Conservation (phyloP, 1,140 invertebrate species). For the Scaptomyza pallida region DNA sequence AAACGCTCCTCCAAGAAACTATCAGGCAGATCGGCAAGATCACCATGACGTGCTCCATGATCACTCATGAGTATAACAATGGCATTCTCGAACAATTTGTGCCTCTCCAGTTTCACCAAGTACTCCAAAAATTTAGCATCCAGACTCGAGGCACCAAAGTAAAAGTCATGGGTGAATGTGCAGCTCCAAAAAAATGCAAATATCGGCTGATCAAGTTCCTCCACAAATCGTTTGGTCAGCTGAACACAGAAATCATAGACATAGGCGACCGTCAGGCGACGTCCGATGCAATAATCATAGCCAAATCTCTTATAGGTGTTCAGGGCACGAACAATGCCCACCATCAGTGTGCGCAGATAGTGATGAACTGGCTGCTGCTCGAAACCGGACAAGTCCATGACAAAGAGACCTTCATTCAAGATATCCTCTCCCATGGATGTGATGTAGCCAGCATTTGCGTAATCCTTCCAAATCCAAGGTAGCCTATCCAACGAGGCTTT, state of each 20-base stretch:
- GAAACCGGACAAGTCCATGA: constrained; percentile 91
- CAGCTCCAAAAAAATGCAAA: constrained; percentile 92
- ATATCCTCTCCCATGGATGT: constrained; percentile 92
- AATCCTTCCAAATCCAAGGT: constrained; percentile 40
- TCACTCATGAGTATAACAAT: constrained; percentile 94
- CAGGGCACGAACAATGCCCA: constrained; percentile 84
- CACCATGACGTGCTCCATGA: constrained; percentile 95
- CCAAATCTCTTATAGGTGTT: not conserved
- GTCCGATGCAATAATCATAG: constrained; percentile 85
- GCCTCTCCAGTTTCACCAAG: constrained; percentile 81
- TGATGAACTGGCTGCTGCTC: constrained; percentile 90
- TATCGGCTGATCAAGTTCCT: constrained; percentile 81
- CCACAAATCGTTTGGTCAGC: constrained; percentile 82
- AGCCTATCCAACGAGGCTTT: not conserved
- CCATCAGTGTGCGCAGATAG: constrained; percentile 90
- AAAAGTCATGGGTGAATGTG: constrained; percentile 89
- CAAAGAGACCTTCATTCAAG: constrained; percentile 89
- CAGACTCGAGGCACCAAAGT: constrained; percentile 88
- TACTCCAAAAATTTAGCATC: constrained; percentile 86
- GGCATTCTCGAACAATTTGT: constrained; percentile 86
- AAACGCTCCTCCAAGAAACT: constrained; percentile 94
- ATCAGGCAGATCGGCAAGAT: constrained; percentile 86
- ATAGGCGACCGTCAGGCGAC: constrained; percentile 85
- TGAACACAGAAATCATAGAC: constrained; percentile 86
- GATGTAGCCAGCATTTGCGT: constrained; percentile 87